These are phyloP conservation scores for Lepus townsendii DNA, from an alignment of 2,797 vertebrate genomes.

Conservation along the genomic window DNA sequence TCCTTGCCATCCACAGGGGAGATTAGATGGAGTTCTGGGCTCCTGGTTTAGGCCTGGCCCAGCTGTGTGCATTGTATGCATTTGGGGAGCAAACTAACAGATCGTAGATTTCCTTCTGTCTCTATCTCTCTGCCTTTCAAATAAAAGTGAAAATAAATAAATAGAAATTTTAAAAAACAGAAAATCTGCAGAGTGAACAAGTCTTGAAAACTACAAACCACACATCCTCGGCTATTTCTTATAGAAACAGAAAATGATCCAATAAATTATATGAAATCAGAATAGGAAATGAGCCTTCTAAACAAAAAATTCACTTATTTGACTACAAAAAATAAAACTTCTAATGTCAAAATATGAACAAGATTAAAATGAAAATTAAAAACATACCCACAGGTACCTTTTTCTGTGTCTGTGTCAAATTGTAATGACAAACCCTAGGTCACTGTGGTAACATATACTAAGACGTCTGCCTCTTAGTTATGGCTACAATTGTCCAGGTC, in stretches of 20 bases:
- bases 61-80: too few species aligned
- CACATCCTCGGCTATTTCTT: not conserved
- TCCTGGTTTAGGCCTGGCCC: too few species aligned
- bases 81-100: too few species aligned
- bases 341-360: conserved; percentile 25
- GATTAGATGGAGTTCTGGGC: too few species aligned
- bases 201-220: conserved; percentile 23
- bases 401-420: not conserved
- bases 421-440: not conserved
- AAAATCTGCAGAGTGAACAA: not conserved
- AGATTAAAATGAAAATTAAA: conserved; percentile 56
- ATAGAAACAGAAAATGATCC: not conserved
- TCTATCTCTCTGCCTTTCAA: too few species aligned
- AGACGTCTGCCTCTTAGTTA: conserved; percentile 16
- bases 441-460: not conserved
- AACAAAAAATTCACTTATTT: conserved; percentile 36
- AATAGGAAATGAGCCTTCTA: conserved; percentile 11
- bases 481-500: not conserved
- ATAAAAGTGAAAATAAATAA: too few species aligned
- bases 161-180: too few species aligned
- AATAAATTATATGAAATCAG: not conserved
- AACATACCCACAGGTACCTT: not conserved
- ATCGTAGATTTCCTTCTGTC: too few species aligned
- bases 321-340: conserved; percentile 26
- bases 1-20: too few species aligned